Base-by-base conservation (phyloP, 2,888 invertebrate species). In the Macaria liturata region DNA sequence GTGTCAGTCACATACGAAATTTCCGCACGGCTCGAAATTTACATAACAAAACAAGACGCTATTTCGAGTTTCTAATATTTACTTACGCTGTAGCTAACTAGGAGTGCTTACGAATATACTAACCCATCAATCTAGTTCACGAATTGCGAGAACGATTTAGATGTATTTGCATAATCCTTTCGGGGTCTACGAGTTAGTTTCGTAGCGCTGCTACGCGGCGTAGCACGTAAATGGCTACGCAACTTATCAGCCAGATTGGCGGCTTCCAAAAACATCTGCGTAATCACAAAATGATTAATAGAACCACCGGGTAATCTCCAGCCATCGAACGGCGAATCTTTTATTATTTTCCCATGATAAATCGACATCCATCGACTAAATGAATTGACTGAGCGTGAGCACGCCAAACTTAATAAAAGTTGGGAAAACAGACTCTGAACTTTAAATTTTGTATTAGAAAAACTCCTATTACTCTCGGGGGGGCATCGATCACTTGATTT, bases 211-310 rank as follows among this genome's bases (percentile, higher is more conserved):
- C 51, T 51, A 45, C 51, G 34, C 34, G 20, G 20, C 34, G 34
- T 37, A 37, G 34, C 34, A 6, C 34, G 4, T 7, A 37, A 37
- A 3, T 37, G 34, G 4, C 34, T 37, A 37, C 34, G 34, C 30
- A 30, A 9, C 54, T 54, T 54, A 54, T 54, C 9, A 34, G 49
- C 43, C 46, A 54, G 54, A 59, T 48, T 51, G 54, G 47, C 50
- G 30, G 49, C 46, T 53, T 56, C 46, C 39, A 43, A 57, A 57
- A 61, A 57, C 54, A 61, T 57, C 57, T 61, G 53, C 57, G 57
- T 61, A 61, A 61, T 61, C 61, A 57, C 50, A 61, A 61, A 61
- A 61, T 61, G 61, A 61, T 61, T 61, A 57, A 61, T 61, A 49
- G 54, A 51, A 51, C 51, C 52, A 4, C 31, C 42, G 52, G 55